Evolutionary conservation across 2,888 invertebrate genomes (phyloP), one percentile per base, ranked within the genome.

Genomic region (Augiades crinisus): DNA sequence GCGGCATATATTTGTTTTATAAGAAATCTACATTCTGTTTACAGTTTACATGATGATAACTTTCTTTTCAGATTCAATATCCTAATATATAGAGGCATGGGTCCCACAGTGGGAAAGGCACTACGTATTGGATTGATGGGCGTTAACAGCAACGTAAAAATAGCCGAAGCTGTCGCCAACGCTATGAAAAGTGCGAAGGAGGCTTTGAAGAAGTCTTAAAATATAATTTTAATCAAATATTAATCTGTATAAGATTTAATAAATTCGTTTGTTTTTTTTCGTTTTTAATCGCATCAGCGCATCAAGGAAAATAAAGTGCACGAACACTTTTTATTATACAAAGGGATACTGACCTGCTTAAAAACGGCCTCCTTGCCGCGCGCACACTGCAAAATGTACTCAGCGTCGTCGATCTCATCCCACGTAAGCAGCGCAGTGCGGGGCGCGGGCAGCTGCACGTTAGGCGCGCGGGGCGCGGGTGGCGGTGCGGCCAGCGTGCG

Each of bases 51-150:
- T n/a, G n/a, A n/a, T n/a, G n/a, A n/a, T n/a, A n/a, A n/a, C 8
- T 31, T 33, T 45, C n/a, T 19, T 62, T 64, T 22, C 74, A 88
- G 88, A 8, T 75, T 87, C 61, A 78, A 81, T 53, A 90, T 97
- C 24, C 94, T 97, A 68, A 94, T 98, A 54, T 92, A 95, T 59
- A 94, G 94, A 3, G 98, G 98, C 0, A 80, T 98, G 12, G 98
- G 97, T 0, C 94, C 95, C 0, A 95, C 96, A 0, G 92, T 84
- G 0, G 96, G 95, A 19, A 94, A 94, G 65, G 92, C 96, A 0
- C 93, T 97, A 65, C 92, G 98, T 8, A 92, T 98, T 56, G 98
- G 98, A 1, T 78, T 97, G 8, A 95, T 98, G 95, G 98, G 97
- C 2, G 85, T 85, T 22, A 88, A 84, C 62, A 71, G 85, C 0